Evolutionary conservation across 2,113 vertebrate genomes (phyloP).

Genomic region (Grammomys dolichurus): DNA sequence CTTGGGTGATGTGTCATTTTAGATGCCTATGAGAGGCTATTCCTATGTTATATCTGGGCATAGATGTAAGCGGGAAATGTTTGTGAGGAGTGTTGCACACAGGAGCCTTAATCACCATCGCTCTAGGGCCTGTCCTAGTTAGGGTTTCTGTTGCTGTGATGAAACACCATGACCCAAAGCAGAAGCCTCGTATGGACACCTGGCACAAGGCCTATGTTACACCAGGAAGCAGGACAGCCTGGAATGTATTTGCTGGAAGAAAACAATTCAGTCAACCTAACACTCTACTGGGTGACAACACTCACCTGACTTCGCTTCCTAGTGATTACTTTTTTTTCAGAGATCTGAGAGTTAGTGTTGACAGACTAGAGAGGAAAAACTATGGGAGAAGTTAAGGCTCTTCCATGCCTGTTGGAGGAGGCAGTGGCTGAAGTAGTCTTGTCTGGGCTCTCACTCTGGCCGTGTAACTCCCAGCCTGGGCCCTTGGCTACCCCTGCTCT

Average conservation of each 20-base stretch:
- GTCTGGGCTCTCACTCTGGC: not conserved
- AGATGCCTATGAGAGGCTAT: not conserved
- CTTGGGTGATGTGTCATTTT: not conserved
- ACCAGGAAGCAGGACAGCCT: not conserved
- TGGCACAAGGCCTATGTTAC: rapidly evolving
- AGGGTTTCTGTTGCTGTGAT: too few relatives aligned
- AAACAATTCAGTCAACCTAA: not conserved
- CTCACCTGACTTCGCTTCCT: not conserved
- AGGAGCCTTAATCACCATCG: too few relatives aligned
- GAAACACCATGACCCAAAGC: too few relatives aligned
- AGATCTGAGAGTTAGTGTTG: not conserved
- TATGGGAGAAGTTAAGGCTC: too few relatives aligned
- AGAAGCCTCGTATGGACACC: not conserved
- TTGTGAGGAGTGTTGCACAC: not conserved
- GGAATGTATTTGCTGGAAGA: not conserved
- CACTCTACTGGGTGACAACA: not conserved
- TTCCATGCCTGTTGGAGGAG: not conserved
- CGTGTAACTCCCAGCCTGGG: not conserved
- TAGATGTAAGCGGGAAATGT: not conserved
- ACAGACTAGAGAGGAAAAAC: not conserved
- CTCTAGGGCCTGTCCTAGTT: too few relatives aligned
- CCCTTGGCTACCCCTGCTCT: not conserved
- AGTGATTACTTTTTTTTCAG: not conserved
- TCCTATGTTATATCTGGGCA: not conserved
- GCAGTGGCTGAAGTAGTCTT: not conserved